Evolutionary conservation across 2,113 vertebrate species (phyloP).

Genomic region (Hemibagrus wyckioides): DNA sequence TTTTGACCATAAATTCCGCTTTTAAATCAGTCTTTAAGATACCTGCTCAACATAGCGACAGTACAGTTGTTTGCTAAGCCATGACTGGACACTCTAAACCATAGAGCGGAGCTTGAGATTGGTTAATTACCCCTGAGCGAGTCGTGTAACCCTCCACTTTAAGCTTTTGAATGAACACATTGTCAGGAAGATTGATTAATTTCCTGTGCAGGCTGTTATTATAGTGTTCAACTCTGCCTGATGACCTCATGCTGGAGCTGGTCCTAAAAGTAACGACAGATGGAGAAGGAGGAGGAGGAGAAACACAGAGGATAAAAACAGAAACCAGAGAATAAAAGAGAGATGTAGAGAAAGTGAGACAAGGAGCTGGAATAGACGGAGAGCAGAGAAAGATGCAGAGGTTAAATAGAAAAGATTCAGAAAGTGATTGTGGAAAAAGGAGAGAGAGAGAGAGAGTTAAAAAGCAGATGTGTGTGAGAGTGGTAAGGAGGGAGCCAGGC

Average conservation of each 20-base stretch:
- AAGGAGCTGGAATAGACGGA: not conserved
- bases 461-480: conserved; percentile 41
- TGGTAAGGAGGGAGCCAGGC: conserved; percentile 25
- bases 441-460: not conserved
- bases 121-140: not conserved
- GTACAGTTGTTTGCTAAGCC: not conserved
- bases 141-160: not conserved
- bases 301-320: not conserved
- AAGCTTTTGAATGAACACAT: not conserved
- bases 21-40: not conserved
- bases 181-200: conserved; percentile 29
- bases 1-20: not conserved
- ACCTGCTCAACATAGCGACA: not conserved
- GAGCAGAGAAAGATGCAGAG: not conserved
- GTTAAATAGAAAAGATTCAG: not conserved
- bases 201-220: conserved; percentile 60
- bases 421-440: not conserved
- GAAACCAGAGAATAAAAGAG: not conserved
- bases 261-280: conserved; percentile 61
- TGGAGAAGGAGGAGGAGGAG: not conserved
- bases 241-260: conserved; percentile 71
- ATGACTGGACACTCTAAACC: not conserved
- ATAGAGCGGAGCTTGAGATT: not conserved
- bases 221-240: conserved; percentile 54
- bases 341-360: not conserved